phyloP scores from a whole-genome alignment of 2,888 invertebrate species.

The Rhopalosiphum nymphaeae region DNA sequence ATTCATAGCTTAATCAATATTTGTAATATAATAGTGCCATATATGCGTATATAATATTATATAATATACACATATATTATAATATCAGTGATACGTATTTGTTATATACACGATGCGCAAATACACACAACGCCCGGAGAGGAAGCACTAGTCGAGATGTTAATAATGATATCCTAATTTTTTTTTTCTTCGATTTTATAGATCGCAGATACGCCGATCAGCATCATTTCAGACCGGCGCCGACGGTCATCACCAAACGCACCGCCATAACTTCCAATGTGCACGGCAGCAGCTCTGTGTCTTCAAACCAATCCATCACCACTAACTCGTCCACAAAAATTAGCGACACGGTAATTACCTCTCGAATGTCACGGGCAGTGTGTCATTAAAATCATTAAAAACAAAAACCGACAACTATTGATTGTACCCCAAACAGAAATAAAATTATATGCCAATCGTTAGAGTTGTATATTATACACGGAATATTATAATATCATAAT shows the following conservation, averaged over 20 bases:
- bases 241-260: slow-evolving; percentile 79
- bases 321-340: slow-evolving; percentile 45
- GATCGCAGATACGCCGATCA: slow-evolving; percentile 91
- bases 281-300: slow-evolving; percentile 56
- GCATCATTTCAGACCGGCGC: slow-evolving; percentile 81
- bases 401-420: neutral
- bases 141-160: neutral
- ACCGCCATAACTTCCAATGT: slow-evolving; percentile 69
- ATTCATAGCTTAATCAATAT: neutral
- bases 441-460: neutral
- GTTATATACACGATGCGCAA: neutral
- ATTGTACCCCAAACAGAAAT: neutral
- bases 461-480: neutral
- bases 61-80: neutral
- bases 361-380: neutral
- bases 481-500: no score
- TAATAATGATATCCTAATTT: neutral
- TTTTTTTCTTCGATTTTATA: slow-evolving; percentile 68
- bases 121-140: neutral
- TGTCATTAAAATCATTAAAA: neutral
- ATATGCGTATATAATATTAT: neutral
- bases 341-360: slow-evolving; percentile 25
- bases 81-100: neutral
- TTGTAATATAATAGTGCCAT: neutral
- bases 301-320: slow-evolving; percentile 37